Conservation (phyloP, 2,113 vertebrate species). For the Mormyrus iriodes region DNA sequence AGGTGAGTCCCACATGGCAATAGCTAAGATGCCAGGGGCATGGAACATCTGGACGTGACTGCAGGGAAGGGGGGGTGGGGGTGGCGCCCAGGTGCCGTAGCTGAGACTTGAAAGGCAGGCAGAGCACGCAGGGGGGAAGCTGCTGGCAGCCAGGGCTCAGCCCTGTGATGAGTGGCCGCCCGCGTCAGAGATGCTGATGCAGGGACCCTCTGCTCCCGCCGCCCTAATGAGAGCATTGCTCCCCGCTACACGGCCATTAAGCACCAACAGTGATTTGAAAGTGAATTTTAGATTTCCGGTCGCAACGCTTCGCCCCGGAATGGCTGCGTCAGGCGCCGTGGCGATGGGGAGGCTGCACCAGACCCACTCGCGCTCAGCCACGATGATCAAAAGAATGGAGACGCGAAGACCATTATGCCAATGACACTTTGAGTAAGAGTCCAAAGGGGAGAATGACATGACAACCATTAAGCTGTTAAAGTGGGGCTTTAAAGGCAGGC, state of each 20-base stretch:
- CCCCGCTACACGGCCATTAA: constrained; percentile 60
- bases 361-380: constrained; percentile 56
- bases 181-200: constrained; percentile 60
- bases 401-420: constrained; percentile 72
- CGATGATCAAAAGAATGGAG: constrained; percentile 73
- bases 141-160: constrained; percentile 20
- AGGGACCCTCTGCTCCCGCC: constrained; percentile 39
- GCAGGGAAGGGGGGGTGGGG: not conserved
- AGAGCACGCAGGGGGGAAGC: constrained; percentile 2
- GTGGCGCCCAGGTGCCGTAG: constrained; percentile 31
- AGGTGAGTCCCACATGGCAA: constrained; percentile 4
- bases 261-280: constrained; percentile 65
- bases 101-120: constrained; percentile 45
- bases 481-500: constrained; percentile 72
- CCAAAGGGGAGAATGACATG: constrained; percentile 70
- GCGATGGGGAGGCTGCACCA: constrained; percentile 45
- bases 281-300: constrained; percentile 75
- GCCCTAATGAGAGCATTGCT: constrained; percentile 62
- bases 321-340: constrained; percentile 44
- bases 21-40: constrained; percentile 25
- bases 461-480: constrained; percentile 76
- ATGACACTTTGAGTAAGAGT: constrained; percentile 78
- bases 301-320: constrained; percentile 56
- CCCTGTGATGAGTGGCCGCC: constrained; percentile 47
- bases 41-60: constrained; percentile 40